Conservation (phyloP, 2,888 invertebrate genomes). For the Rhingia campestris region DNA sequence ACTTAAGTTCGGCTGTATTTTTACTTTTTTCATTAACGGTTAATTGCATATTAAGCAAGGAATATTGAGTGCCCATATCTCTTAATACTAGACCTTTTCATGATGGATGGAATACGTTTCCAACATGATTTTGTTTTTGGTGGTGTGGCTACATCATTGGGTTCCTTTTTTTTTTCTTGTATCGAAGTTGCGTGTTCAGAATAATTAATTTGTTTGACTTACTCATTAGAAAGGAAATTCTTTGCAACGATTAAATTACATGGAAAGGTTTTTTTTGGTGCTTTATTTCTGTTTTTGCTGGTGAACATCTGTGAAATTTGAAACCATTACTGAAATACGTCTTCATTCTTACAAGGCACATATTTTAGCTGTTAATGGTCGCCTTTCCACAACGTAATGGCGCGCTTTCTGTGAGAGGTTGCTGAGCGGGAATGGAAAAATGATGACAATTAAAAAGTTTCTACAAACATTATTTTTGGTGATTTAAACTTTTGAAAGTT, state of each 20-base stretch:
- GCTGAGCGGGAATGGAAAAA: neutral
- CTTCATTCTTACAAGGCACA: neutral
- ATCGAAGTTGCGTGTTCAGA: conserved; percentile 56
- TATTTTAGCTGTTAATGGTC: conserved; percentile 1
- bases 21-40: conserved; percentile 46
- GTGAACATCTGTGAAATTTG: conserved; percentile 33
- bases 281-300: no score
- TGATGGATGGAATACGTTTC: neutral
- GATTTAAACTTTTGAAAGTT: no score
- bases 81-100: neutral
- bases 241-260: neutral
- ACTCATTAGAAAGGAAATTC: neutral
- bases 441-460: conserved; percentile 45
- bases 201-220: conserved; percentile 67
- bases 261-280: neutral
- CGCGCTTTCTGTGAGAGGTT: neutral
- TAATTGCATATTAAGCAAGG: conserved; percentile 30
- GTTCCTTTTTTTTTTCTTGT: conserved; percentile 1
- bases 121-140: neutral
- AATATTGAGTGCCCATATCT: neutral
- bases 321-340: conserved; percentile 3
- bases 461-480: no score
- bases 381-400: neutral
- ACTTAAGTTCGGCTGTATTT: neutral
- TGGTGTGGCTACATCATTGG: conserved; percentile 16